phyloP scores from a whole-genome alignment of 2,888 invertebrate genomes.

The Euspilapteryx auroguttella region DNA sequence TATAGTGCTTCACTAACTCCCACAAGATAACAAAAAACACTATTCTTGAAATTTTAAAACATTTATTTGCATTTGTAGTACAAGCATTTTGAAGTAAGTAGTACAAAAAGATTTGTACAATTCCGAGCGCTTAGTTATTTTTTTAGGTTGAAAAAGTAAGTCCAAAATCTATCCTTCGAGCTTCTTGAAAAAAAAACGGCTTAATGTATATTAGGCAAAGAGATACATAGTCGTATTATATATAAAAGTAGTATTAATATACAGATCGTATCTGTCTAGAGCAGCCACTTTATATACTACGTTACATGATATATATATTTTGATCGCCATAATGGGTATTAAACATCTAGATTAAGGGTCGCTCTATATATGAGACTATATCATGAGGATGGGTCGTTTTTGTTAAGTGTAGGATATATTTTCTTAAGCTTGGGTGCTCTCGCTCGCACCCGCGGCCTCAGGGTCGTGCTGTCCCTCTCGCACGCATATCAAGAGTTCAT shows the following conservation, averaged over 20 bases:
- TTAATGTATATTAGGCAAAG: slow-evolving; percentile 58
- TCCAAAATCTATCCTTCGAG: slow-evolving; percentile 42
- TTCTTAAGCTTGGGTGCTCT: too few species aligned
- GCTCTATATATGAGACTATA: too few species aligned
- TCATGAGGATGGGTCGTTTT: neutral
- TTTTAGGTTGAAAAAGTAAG: slow-evolving; percentile 9
- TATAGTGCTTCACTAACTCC: too few species aligned
- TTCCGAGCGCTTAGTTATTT: too few species aligned
- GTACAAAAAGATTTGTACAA: slow-evolving; percentile 20
- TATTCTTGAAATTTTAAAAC: too few species aligned
- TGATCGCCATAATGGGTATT: slow-evolving; percentile 58
- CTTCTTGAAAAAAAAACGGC: slow-evolving; percentile 44
- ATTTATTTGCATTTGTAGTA: neutral
- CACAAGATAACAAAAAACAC: too few species aligned
- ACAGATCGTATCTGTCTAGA: slow-evolving; percentile 36
- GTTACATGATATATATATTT: slow-evolving; percentile 48
- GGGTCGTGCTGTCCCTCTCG: slow-evolving; percentile 14
- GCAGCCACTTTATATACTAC: slow-evolving; percentile 21
- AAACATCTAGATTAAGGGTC: slow-evolving; percentile 51
- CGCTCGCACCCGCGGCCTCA: slow-evolving; percentile 15
- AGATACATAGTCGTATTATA: slow-evolving; percentile 51
- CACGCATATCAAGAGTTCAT: slow-evolving; percentile 31
- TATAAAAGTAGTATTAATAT: slow-evolving; percentile 32
- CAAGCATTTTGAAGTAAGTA: too few species aligned
- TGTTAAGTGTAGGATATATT: too few species aligned